Percentiles rank a stretch among this genome's conserved stretches.
Evolutionary conservation across 2,888 invertebrate species (phyloP).

Genomic region (Amblyjoppa proteus): DNA sequence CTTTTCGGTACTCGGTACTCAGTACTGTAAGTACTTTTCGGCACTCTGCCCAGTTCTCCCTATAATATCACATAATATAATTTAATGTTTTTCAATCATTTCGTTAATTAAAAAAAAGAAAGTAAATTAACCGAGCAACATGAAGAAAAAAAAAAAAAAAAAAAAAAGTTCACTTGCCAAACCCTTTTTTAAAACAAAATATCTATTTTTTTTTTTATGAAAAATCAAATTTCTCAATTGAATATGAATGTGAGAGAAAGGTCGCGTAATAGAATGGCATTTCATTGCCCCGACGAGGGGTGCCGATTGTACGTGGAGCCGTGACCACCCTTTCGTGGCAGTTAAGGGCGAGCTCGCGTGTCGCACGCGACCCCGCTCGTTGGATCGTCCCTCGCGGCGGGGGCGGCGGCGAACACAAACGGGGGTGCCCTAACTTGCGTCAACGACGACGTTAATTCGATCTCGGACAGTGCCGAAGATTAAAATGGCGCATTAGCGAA

Average conservation of each 20-base stretch:
- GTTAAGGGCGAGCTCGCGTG: constrained; percentile 66
- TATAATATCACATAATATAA: too few relatives aligned
- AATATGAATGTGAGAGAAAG: constrained; percentile 25
- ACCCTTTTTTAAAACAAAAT: too few relatives aligned
- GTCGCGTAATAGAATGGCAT: constrained; percentile 27
- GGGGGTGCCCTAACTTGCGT: constrained; percentile 69
- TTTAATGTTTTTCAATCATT: too few relatives aligned
- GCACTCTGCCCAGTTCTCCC: too few relatives aligned
- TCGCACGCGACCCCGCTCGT: constrained; percentile 61
- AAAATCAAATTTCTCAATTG: not conserved
- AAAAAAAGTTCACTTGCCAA: too few relatives aligned
- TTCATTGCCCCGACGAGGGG: constrained; percentile 25
- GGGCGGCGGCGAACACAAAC: constrained; percentile 43
- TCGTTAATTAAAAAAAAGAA: too few relatives aligned
- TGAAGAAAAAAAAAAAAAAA: too few relatives aligned
- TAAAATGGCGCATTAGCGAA: constrained; percentile 64
- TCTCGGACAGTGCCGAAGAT: constrained; percentile 64
- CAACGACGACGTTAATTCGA: constrained; percentile 74
- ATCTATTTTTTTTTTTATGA: not conserved
- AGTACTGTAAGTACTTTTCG: too few relatives aligned
- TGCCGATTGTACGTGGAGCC: constrained; percentile 36
- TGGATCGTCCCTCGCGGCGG: constrained; percentile 28
- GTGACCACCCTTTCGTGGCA: constrained; percentile 59
- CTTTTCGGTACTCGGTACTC: too few relatives aligned
- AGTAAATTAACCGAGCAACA: too few relatives aligned